Conservation (phyloP, 2,113 vertebrate genomes). For the Syrmaticus mikado region DNA sequence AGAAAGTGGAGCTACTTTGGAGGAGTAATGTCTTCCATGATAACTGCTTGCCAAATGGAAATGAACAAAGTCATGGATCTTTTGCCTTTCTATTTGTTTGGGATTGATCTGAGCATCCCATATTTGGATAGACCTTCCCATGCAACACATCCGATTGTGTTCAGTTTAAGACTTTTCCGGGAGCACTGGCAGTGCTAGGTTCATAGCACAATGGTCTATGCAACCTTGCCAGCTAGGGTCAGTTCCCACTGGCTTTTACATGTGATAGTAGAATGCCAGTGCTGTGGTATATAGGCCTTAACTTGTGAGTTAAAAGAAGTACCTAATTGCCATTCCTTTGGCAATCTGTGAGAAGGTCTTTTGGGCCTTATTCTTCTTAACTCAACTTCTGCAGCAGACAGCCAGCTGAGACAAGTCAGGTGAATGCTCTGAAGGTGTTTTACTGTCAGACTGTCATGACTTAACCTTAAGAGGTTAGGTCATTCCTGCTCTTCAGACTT, state of each 20-base stretch:
- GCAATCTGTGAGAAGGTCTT: background rate
- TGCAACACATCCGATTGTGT: conserved; percentile 46
- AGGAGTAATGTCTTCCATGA: background rate
- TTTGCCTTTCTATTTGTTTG: conserved; percentile 3
- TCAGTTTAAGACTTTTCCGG: background rate
- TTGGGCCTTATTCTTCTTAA: background rate
- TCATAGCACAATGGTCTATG: background rate
- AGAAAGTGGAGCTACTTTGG: background rate
- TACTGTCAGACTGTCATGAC: background rate
- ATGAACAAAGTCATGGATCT: background rate
- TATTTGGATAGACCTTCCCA: conserved; percentile 23
- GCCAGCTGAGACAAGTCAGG: background rate
- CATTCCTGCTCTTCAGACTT: background rate
- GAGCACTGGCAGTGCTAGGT: background rate
- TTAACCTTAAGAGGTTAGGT: background rate
- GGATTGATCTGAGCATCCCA: conserved; percentile 55
- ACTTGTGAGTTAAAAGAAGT: background rate
- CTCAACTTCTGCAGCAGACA: background rate
- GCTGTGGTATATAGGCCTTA: accelerated
- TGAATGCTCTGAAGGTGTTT: background rate
- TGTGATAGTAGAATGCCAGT: background rate
- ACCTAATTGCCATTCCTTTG: background rate
- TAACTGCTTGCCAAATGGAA: background rate
- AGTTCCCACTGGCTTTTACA: background rate
- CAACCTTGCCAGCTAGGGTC: background rate